Evolutionary conservation across 37 sponge, comb jelly and placozoan species (phyloP).

Genomic region (Cladorhizidae sp.): DNA sequence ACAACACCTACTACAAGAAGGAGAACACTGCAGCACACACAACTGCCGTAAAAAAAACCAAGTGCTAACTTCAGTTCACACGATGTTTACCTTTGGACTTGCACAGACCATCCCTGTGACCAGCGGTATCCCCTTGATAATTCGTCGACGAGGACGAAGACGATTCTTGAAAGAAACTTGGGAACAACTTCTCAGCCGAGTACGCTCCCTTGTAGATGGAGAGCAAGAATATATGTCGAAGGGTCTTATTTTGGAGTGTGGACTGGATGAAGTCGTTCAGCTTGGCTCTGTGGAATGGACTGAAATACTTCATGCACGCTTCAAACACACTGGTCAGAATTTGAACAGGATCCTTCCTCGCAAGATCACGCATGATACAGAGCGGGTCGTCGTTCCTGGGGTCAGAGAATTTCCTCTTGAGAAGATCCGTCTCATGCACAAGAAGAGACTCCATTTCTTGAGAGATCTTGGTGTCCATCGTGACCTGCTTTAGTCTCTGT

Average conservation of each 20-base stretch:
- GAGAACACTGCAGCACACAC: background rate
- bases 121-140: no score
- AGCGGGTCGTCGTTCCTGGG: slow-evolving; percentile 7
- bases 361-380: slow-evolving; percentile 7
- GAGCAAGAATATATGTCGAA: slow-evolving; percentile 30
- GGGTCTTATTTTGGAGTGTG: background rate
- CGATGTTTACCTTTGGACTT: background rate
- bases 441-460: slow-evolving; percentile 12
- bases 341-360: slow-evolving; percentile 27
- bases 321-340: slow-evolving; percentile 17
- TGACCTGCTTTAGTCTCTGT: background rate
- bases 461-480: slow-evolving; percentile 5
- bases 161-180: slow-evolving; percentile 4
- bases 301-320: slow-evolving; percentile 6
- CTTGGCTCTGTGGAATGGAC: background rate
- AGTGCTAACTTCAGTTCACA: background rate
- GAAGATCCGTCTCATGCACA: slow-evolving; percentile 17
- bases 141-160: no score
- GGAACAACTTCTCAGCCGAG: slow-evolving; percentile 9
- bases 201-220: slow-evolving; percentile 50
- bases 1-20: background rate
- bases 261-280: slow-evolving; percentile 35
- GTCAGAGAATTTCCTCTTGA: slow-evolving; percentile 16
- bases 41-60: background rate
- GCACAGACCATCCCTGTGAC: background rate